Base-by-base conservation (phyloP, 2,888 invertebrate species). In the Ctenicera cuprea region DNA sequence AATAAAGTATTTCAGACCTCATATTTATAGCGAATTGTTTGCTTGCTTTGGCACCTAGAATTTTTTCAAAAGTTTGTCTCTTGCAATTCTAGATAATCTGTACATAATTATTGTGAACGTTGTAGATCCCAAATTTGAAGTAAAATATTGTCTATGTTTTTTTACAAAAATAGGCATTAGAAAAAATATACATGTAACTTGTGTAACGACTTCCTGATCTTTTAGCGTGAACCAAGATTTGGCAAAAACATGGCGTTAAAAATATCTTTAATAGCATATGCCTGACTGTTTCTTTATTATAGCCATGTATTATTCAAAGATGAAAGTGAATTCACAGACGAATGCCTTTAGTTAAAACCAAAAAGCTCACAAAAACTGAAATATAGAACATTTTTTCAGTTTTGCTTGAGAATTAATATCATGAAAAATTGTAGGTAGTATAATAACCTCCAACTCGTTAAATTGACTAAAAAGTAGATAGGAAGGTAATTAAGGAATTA, bases 141-240 rank as follows among this genome's bases (percentile, higher is more conserved):
- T n/a, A 38, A 30, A 43, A 38, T 63, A 26, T 63, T 43, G 16
- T 11, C 43, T n/a, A 14, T 11, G 16, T 9, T 18, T 45, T 16
- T 11, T 22, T n/a, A n/a, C 20, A n/a, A 26, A 63, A 63, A 26
- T 63, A 63, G 30, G 16, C 7, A 14, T 9, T 14, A 30, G 16
- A 37, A 63, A 63, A 63, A 61, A 61, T 45, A 43, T 45, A 45
- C 22, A 59, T 52, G 37, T 18, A 43, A 59, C 20, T 57, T 63
- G 12, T 45, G 26, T 64, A 64, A 70, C 20, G 45, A 61, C 71
- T 71, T 71, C 71, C 71, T 66, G 59, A 65, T 71, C 43, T 62
- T 61, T 50, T 62, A 62, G 20, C 30, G 9, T 43, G 30, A 26
- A 48, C 9, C 14, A 71, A 50, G 38, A 7, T 59, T 71, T 71